A percentile compares a stretch with the other conserved stretches of the same genome.
phyloP scores from a whole-genome alignment of 1,140 invertebrate genomes.

The Conus ventricosus region DNA sequence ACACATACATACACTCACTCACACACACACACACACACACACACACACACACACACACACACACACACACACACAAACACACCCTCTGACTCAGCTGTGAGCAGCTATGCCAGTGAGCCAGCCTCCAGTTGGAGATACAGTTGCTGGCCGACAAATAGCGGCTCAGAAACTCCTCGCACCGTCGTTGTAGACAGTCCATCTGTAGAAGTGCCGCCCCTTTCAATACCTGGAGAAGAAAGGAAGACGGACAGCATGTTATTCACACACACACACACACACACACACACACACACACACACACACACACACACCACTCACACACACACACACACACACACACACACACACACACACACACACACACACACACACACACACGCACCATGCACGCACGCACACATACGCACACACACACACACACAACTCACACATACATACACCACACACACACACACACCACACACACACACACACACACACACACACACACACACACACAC shows the following conservation, averaged over 20 bases:
- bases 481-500: no score
- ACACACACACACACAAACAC: neutral
- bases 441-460: no score
- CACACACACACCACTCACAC: neutral
- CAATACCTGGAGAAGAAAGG: constrained; percentile 40
- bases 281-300: no score
- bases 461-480: no score
- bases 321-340: neutral
- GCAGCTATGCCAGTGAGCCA: constrained; percentile 59
- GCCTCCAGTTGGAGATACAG: constrained; percentile 62
- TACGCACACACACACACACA: no score
- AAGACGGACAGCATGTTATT: neutral
- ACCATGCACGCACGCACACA: neutral
- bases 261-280: no score
- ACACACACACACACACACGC: constrained; percentile 7
- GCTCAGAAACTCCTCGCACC: constrained; percentile 62
- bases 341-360: constrained; percentile 19
- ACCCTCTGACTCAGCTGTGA: constrained; percentile 49
- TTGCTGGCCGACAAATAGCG: constrained; percentile 61
- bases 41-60: constrained; percentile 1
- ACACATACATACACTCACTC: no score
- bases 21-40: no score
- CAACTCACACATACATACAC: no score
- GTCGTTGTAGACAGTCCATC: constrained; percentile 62
- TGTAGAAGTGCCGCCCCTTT: constrained; percentile 63